Conservation (phyloP, 2,113 vertebrate species). For the Sinocyclocheilus maitianheensis region DNA sequence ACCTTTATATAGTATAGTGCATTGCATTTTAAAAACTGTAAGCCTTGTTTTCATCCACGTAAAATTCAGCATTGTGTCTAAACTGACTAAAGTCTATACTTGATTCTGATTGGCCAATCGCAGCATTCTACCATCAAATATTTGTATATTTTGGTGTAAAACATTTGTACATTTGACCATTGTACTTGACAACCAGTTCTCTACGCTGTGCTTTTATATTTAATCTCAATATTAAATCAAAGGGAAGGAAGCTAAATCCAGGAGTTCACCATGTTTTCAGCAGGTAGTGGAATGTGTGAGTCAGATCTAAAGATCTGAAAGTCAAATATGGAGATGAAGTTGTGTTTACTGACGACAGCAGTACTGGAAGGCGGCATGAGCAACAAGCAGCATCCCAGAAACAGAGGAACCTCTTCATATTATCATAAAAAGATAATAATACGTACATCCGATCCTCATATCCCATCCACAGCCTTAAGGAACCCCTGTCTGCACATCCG, state of each 20-base stretch:
- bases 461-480: neutral
- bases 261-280: neutral
- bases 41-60: too few species aligned
- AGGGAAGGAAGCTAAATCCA: neutral
- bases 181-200: neutral
- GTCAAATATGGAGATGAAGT: neutral
- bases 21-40: too few species aligned
- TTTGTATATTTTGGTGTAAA: neutral
- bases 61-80: too few species aligned
- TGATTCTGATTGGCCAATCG: neutral
- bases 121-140: neutral
- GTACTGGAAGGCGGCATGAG: neutral
- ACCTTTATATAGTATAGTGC: too few species aligned
- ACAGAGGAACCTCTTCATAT: neutral
- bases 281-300: neutral
- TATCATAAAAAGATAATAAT: neutral
- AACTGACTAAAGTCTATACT: too few species aligned
- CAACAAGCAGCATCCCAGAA: neutral
- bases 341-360: conserved; percentile 13
- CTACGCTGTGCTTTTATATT: neutral
- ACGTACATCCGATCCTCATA: neutral
- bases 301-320: neutral
- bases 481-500: neutral
- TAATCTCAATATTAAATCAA: neutral
- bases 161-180: neutral